A percentile compares a stretch with the other conserved stretches of the same genome.
These are phyloP conservation scores for Agapornis roseicollis DNA, from an alignment of 2,113 vertebrate species.

Conservation along the genomic window DNA sequence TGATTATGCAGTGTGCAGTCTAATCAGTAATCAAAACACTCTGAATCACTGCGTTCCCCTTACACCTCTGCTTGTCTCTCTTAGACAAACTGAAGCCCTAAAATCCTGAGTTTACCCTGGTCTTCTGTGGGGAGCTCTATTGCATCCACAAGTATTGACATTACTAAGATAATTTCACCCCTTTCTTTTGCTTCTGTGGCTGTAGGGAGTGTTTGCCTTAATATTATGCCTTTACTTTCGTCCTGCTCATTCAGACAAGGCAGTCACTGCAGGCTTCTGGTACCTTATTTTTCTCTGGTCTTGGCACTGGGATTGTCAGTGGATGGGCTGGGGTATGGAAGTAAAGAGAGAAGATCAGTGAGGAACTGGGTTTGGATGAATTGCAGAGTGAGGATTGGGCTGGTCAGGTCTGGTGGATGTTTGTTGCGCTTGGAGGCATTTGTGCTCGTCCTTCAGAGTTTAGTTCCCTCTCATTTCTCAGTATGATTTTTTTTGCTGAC, in stretches of 20 bases:
- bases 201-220: rapidly evolving
- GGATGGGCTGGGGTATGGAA: background rate
- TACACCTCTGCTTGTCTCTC: background rate
- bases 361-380: background rate
- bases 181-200: background rate
- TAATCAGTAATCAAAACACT: background rate
- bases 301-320: background rate
- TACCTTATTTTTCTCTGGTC: background rate
- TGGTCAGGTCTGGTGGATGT: background rate
- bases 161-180: background rate
- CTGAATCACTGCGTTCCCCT: background rate
- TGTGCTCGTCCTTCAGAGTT: background rate
- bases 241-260: background rate
- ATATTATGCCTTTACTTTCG: background rate
- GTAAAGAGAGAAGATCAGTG: rapidly evolving
- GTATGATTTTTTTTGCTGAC: background rate
- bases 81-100: background rate
- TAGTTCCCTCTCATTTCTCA: background rate
- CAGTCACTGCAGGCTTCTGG: rapidly evolving
- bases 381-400: background rate
- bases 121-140: background rate
- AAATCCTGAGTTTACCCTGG: background rate
- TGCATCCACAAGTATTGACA: background rate
- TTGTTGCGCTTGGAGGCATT: background rate
- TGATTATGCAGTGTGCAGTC: background rate